phyloP scores from a whole-genome alignment of 1,140 invertebrate genomes.

The Cydia amplana region DNA sequence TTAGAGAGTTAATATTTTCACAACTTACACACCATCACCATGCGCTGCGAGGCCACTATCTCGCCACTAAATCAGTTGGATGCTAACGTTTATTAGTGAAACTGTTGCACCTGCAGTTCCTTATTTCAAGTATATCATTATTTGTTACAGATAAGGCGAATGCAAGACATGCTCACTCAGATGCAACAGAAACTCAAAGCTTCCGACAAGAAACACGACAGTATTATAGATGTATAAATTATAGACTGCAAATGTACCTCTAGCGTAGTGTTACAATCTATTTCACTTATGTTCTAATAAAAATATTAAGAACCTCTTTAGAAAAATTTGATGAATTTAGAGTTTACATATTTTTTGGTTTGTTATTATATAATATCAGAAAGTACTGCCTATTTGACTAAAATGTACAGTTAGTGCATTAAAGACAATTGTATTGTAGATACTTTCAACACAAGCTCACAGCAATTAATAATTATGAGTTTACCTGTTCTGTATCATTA shows the following conservation, averaged over 20 bases:
- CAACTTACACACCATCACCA: too few relatives aligned
- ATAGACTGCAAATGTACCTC: slow-evolving; percentile 54
- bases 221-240: slow-evolving; percentile 88
- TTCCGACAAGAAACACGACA: slow-evolving; percentile 88
- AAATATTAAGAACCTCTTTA: slow-evolving; percentile 62
- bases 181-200: slow-evolving; percentile 98
- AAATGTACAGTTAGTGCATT: slow-evolving; percentile 15
- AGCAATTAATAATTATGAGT: not conserved
- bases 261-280: slow-evolving; percentile 48
- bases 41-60: too few relatives aligned
- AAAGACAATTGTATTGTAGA: slow-evolving; percentile 8
- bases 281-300: slow-evolving; percentile 42
- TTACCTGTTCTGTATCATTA: not conserved
- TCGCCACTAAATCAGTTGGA: too few relatives aligned
- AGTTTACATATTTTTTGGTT: slow-evolving; percentile 44
- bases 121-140: not conserved
- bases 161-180: slow-evolving; percentile 97
- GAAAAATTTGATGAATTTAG: slow-evolving; percentile 70
- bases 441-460: too few relatives aligned
- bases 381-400: not conserved
- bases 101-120: not conserved
- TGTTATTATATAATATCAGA: slow-evolving; percentile 33
- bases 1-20: too few relatives aligned
- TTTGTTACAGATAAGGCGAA: slow-evolving; percentile 89
- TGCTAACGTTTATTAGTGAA: not conserved